Base-by-base conservation (phyloP, 2,113 vertebrate species). In the Corydoras sp. region DNA sequence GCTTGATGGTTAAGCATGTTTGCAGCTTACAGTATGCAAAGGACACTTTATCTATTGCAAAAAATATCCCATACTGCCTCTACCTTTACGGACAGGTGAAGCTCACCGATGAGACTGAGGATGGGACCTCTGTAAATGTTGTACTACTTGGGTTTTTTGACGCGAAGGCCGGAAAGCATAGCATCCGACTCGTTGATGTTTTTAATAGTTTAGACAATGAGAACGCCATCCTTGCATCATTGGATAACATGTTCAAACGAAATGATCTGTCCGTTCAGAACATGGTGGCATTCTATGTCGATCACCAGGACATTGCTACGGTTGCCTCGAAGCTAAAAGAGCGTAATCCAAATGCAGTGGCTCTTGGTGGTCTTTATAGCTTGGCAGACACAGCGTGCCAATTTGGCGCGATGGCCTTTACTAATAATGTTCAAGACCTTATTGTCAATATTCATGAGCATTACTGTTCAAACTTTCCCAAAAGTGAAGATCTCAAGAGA, bases 121-220 rank as follows among this genome's bases (percentile, higher is more conserved):
- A 79, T 43, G 64, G 9, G 4, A 58, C 64, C 32, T 43, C n/a
- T 0, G 72, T 75, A 48, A 80, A 77, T 43, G 85, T 87, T 51
- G 65, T 88, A 9, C 85, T 91, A 4, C 54, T 88, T 15, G 88
- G 90, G 0, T 88, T 81, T 77, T 91, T 87, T 76, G 83, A 89
- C 10, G 64, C 81, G 2, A 68, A 83, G 10, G 31, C 68, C 31
- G 80, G 79, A 24, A 74, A 56, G 43, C 76, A 83, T 68, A 24
- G 77, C 65, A 58, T 90, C 51, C 74, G 74, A 8, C 81, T 91
- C 58, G 72, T 91, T 66, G 90, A 90, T 54, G 86, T 85, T 50
- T 43, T 86, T 56, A 73, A 73, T 60, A 32, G 74, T 30, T 71
- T 70, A 1, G 56, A 68, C 31, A 55, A n/a, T 4, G 81, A 35